Conservation (phyloP, 2,888 invertebrate species). For the Hemithea aestivaria region DNA sequence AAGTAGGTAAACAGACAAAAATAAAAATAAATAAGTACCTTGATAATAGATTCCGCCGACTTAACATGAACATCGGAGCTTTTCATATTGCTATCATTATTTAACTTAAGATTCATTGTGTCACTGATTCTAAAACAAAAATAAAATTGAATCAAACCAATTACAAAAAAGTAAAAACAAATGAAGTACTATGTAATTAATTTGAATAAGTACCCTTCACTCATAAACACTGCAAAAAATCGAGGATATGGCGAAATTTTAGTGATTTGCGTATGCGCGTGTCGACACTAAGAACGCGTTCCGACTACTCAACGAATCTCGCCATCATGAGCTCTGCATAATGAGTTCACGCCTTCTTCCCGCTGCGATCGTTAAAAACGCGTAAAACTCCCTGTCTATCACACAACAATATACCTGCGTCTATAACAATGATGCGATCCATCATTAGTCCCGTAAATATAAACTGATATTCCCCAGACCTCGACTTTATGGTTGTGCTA, state of each 20-base stretch:
- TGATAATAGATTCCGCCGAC: conserved; percentile 51
- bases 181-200: neutral
- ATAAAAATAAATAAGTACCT: conserved; percentile 37
- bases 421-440: conserved; percentile 64
- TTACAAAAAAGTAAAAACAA: neutral
- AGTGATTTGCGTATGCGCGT: conserved; percentile 48
- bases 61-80: conserved; percentile 45
- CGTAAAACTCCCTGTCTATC: conserved; percentile 38
- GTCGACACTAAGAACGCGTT: conserved; percentile 38
- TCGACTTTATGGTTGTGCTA: conserved; percentile 56
- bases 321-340: conserved; percentile 44
- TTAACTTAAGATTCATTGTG: conserved; percentile 66
- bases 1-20: too few relatives aligned
- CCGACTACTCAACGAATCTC: conserved; percentile 54
- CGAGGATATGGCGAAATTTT: conserved; percentile 4
- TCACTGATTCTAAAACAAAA: conserved; percentile 38
- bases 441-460: conserved; percentile 63
- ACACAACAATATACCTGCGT: conserved; percentile 20
- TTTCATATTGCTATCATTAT: conserved; percentile 53
- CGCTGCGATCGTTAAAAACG: conserved; percentile 57
- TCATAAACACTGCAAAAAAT: conserved; percentile 37
- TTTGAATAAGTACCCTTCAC: conserved; percentile 36
- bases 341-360: conserved; percentile 56
- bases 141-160: neutral
- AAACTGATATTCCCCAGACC: conserved; percentile 61